Evolutionary conservation across 2,113 vertebrate species (phyloP).

Genomic region (Indicator indicator): DNA sequence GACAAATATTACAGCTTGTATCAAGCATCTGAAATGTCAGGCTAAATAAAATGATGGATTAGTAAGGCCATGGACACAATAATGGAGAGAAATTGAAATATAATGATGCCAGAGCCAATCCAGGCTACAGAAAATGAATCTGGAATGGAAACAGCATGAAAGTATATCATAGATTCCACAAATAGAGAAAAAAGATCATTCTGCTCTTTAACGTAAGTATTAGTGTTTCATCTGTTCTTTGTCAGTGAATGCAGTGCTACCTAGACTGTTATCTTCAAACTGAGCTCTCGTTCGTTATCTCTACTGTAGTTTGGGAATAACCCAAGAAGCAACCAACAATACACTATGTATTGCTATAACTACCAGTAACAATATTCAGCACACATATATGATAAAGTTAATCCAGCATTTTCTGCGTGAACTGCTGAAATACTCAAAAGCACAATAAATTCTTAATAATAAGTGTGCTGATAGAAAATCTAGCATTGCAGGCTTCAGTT

Average conservation of each 20-base stretch:
- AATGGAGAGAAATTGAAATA: slow-evolving; percentile 41
- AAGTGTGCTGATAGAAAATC: slow-evolving; percentile 13
- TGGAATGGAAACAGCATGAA: slow-evolving; percentile 1
- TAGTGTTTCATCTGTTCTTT: slow-evolving; percentile 17
- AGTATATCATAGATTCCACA: background rate
- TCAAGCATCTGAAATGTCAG: slow-evolving; percentile 57
- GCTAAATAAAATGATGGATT: slow-evolving; percentile 60
- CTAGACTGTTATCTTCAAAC: background rate
- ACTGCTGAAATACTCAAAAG: slow-evolving; percentile 46
- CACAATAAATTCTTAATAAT: slow-evolving; percentile 5
- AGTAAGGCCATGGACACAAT: slow-evolving; percentile 49
- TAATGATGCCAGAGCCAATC: background rate
- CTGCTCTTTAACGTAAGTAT: background rate
- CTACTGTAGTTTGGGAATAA: background rate
- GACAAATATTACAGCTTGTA: slow-evolving; percentile 57
- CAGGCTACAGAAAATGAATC: background rate
- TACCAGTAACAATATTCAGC: slow-evolving; percentile 41
- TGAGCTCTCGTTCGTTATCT: background rate
- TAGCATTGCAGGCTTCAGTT: slow-evolving; percentile 25
- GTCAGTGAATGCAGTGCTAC: background rate
- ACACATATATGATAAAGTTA: slow-evolving; percentile 34
- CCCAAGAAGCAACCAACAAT: background rate
- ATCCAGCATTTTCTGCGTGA: slow-evolving; percentile 55
- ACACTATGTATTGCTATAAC: background rate
- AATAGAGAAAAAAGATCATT: background rate